Conservation (phyloP, 2,113 vertebrate genomes). For the Arenaria interpres region DNA sequence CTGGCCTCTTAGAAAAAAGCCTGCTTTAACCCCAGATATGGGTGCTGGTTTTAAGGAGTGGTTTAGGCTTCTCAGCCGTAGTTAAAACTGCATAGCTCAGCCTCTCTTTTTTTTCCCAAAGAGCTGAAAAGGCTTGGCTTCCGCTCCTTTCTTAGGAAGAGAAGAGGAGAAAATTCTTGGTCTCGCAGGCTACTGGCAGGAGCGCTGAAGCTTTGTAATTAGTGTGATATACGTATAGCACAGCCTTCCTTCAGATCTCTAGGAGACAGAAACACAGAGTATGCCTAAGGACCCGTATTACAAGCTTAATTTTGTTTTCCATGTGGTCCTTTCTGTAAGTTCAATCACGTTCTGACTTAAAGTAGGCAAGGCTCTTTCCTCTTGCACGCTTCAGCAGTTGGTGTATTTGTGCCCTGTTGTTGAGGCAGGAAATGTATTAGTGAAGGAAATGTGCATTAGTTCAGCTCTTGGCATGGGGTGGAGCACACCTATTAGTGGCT, state of each 20-base stretch:
- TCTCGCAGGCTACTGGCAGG: neutral
- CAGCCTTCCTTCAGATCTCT: neutral
- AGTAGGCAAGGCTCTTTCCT: neutral
- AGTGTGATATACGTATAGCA: neutral
- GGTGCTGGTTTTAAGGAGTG: neutral
- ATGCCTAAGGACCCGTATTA: neutral
- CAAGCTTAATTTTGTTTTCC: neutral
- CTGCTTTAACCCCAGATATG: neutral
- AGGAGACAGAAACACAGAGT: neutral
- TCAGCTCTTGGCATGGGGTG: neutral
- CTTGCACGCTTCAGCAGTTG: neutral
- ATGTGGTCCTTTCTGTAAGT: neutral
- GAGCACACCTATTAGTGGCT: neutral
- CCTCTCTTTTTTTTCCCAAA: neutral
- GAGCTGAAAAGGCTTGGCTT: conserved; percentile 21
- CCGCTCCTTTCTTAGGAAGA: neutral
- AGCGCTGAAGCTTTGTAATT: neutral
- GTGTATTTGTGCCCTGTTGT: neutral
- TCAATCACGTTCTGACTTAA: neutral
- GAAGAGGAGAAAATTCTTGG: neutral
- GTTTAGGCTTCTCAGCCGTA: neutral
- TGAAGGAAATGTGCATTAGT: neutral
- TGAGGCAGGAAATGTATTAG: neutral
- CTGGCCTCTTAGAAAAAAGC: neutral
- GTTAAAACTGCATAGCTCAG: neutral